Base-by-base conservation (phyloP, 1,140 invertebrate genomes). In the Caenorhabditis briggsae region DNA sequence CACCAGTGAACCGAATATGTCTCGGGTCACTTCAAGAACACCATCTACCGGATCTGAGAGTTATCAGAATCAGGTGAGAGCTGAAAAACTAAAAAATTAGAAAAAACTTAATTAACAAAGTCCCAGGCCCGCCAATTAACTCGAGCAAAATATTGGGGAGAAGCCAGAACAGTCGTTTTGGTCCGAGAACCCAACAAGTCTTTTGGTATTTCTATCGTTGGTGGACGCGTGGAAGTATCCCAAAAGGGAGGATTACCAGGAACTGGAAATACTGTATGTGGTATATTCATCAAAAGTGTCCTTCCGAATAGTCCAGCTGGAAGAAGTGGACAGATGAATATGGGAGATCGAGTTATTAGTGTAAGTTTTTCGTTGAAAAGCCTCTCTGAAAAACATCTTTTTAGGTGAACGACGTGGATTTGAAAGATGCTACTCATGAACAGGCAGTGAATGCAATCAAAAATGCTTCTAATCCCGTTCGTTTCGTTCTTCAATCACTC, bases 201-300 rank as follows among this genome's bases (percentile, higher is more conserved):
- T 33, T 92, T 92, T 64, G 91, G 90, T 1, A 97, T 99, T 92
- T 97, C 96, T 93, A 98, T 99, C 90, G 97, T 99, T 70, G 96
- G 97, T 83, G 97, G 97, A 89, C 96, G 97, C 94, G 96, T 97
- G 90, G 94, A 94, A 89, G 91, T 94, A 84, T 93, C 91, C 82
- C 91, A 93, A 87, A 90, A 92, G 48, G 90, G 92, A 20, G 91
- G 88, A 82, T 84, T 89, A 82, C 92, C 92, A 87, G 93, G 93
- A 87, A 90, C 91, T 74, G 88, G 89, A 2, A 91, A 92, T 61
- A 93, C 94, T 41, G 93, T 98, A 86, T 95, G 96, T 70, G 97
- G 97, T 18, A 98, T 99, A 90, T 99, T 99, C 93, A 97, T 99
- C 89, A 99, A 99, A 93, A 97, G 97, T 93, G 97, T 99, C 11